Evolutionary conservation across 1,140 invertebrate species (phyloP).

Genomic region (Eriosoma lanigerum): DNA sequence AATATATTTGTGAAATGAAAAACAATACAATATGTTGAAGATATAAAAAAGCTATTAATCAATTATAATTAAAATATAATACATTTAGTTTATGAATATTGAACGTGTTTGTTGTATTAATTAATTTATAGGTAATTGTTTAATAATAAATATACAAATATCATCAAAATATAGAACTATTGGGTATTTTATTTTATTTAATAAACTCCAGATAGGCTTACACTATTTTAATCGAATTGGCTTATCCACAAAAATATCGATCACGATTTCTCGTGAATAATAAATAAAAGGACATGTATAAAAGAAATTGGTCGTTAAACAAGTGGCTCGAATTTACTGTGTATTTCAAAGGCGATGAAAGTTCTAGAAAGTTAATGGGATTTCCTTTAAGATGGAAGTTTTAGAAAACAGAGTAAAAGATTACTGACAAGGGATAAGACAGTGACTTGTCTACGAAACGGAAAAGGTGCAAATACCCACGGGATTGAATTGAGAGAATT

Average conservation of each 20-base stretch:
- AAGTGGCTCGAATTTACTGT: conserved; percentile 28
- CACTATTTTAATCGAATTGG: conserved; percentile 13
- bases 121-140: too few species aligned
- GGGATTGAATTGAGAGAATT: conserved; percentile 6
- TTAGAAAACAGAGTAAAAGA: conserved; percentile 38
- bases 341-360: conserved; percentile 7
- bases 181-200: too few species aligned
- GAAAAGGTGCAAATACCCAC: conserved; percentile 8
- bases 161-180: too few species aligned
- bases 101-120: too few species aligned
- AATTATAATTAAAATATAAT: too few species aligned
- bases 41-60: too few species aligned
- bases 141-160: too few species aligned
- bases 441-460: not conserved
- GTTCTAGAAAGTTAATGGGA: conserved; percentile 45
- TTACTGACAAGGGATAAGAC: conserved; percentile 13
- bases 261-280: not conserved
- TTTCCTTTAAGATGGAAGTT: conserved; percentile 37
- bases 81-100: too few species aligned
- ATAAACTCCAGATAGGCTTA: too few species aligned
- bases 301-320: conserved; percentile 42
- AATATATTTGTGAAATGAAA: too few species aligned
- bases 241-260: conserved; percentile 1
- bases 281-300: conserved; percentile 16
- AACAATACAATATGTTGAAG: too few species aligned